A percentile compares a stretch with the other conserved stretches of the same genome.
phyloP scores from a whole-genome alignment of 1,140 invertebrate species.

The Camponotus pennsylvanicus region DNA sequence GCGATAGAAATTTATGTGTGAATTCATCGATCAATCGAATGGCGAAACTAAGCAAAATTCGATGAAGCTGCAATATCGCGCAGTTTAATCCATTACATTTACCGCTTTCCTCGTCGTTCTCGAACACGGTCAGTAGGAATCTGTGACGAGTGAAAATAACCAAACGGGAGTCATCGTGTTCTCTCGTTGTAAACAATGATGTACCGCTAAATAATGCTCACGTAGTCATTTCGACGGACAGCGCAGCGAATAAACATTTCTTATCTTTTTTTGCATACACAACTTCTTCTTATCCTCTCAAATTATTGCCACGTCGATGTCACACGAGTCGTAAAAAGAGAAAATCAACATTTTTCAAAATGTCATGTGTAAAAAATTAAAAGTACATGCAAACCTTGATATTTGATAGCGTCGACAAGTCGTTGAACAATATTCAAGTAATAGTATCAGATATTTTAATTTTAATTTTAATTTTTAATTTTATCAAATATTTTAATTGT shows the following conservation, averaged over 20 bases:
- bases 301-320: not conserved
- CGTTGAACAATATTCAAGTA: not conserved
- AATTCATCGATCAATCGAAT: not conserved
- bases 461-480: no score
- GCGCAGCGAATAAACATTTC: no score
- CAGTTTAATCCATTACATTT: constrained; percentile 49
- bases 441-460: not conserved
- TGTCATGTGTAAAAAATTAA: no score
- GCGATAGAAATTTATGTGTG: constrained; percentile 12
- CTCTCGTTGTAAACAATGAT: constrained; percentile 62
- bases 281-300: constrained; percentile 1
- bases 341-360: no score
- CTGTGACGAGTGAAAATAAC: constrained; percentile 83
- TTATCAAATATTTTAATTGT: not conserved
- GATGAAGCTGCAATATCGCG: not conserved
- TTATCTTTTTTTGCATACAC: not conserved
- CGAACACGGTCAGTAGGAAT: constrained; percentile 84
- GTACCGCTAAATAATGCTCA: constrained; percentile 49
- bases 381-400: no score
- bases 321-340: no score
- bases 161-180: constrained; percentile 56
- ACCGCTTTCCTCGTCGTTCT: constrained; percentile 68
- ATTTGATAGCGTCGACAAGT: no score
- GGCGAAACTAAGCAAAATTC: constrained; percentile 24
- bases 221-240: constrained; percentile 36